These are phyloP conservation scores for Exephanes ischioxanthus DNA, from an alignment of 2,888 invertebrate species.

Conservation along the genomic window DNA sequence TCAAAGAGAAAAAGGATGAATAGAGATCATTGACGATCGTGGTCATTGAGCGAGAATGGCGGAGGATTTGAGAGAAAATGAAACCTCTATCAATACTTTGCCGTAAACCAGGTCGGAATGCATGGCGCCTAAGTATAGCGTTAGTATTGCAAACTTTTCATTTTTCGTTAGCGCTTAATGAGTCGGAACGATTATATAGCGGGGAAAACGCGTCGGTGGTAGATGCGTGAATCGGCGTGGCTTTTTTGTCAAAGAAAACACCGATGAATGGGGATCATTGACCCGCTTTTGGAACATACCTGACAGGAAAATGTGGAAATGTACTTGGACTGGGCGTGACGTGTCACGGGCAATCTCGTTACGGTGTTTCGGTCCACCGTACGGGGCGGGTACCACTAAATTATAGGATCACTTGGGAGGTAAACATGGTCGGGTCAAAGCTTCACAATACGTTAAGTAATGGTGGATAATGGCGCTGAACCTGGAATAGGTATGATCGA, in stretches of 20 bases:
- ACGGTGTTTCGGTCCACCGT: not conserved
- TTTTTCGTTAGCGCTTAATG: conserved; percentile 41
- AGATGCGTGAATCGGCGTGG: conserved; percentile 38
- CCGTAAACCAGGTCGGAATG: no score
- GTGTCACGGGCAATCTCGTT: conserved; percentile 23
- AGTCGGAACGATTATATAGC: conserved; percentile 47
- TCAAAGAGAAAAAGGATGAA: conserved; percentile 38
- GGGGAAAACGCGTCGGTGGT: conserved; percentile 24
- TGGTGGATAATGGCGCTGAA: not conserved
- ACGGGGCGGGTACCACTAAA: not conserved
- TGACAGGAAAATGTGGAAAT: conserved; percentile 17
- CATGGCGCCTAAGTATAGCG: not conserved
- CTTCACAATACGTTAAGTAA: not conserved
- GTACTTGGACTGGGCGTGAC: conserved; percentile 43
- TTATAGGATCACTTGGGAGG: conserved; percentile 25
- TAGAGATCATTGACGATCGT: conserved; percentile 15
- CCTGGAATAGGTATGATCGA: not conserved
- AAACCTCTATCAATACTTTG: not conserved
- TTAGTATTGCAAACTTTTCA: conserved; percentile 1
- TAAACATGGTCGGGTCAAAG: not conserved
- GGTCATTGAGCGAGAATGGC: not conserved
- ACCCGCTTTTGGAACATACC: conserved; percentile 7
- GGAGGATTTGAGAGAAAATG: conserved; percentile 5
- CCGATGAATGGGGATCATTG: conserved; percentile 26
- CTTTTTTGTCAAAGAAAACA: conserved; percentile 47